These are phyloP conservation scores for Xenopus laevis DNA, from an alignment of 2,113 vertebrate species.

Conservation along the genomic window DNA sequence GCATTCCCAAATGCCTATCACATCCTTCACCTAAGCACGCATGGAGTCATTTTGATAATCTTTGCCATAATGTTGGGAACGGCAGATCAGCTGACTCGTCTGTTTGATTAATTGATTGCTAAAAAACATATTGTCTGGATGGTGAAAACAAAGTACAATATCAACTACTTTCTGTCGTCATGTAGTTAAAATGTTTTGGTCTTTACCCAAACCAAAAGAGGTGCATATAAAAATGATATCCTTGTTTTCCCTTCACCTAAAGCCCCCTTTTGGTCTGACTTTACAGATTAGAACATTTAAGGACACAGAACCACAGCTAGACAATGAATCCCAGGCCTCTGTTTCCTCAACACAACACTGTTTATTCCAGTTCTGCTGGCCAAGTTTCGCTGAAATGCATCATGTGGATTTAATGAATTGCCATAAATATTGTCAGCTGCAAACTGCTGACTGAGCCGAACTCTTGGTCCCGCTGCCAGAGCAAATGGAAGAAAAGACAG, in stretches of 20 bases:
- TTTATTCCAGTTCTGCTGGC: constrained; percentile 26
- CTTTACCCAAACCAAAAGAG: too few species aligned
- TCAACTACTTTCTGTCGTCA: too few species aligned
- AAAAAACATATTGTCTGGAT: too few species aligned
- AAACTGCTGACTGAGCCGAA: constrained; percentile 37
- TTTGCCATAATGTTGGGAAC: too few species aligned
- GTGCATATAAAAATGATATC: too few species aligned
- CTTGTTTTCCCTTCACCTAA: background rate
- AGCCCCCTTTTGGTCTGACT: background rate
- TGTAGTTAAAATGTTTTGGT: too few species aligned
- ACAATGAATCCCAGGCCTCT: constrained; percentile 30
- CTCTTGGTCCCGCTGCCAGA: constrained; percentile 2
- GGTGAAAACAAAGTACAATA: too few species aligned
- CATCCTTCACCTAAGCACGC: too few species aligned
- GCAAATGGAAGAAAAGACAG: constrained; percentile 8
- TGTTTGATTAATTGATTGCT: too few species aligned
- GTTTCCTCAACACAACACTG: constrained; percentile 15
- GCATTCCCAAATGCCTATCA: too few species aligned
- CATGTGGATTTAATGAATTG: constrained; percentile 41
- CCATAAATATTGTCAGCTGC: constrained; percentile 31
- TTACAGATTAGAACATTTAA: constrained; percentile 12
- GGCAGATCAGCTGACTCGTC: too few species aligned
- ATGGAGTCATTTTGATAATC: too few species aligned
- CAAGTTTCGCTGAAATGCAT: constrained; percentile 34
- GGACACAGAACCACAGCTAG: constrained; percentile 8